Evolutionary conservation across 2,113 vertebrate species (phyloP).

Genomic region (Oceanites oceanicus): DNA sequence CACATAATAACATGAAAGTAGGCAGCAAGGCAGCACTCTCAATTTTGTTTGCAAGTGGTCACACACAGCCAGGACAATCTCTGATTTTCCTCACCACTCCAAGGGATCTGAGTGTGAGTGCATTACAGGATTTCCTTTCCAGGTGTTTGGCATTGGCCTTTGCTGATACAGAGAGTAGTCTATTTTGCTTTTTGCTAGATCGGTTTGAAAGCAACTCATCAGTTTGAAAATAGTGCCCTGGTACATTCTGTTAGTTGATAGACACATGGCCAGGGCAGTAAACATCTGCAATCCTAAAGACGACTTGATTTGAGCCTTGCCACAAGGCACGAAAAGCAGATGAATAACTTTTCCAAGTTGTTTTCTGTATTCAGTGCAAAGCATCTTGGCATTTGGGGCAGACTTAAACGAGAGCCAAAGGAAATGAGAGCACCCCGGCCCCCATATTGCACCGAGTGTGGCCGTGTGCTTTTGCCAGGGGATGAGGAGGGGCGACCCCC

Average conservation of each 20-base stretch:
- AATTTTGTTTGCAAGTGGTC: rapidly evolving
- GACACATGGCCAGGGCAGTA: neutral
- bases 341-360: neutral
- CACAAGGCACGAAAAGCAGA: neutral
- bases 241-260: no score
- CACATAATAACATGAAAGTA: neutral
- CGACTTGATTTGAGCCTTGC: neutral
- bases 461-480: neutral
- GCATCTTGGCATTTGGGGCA: neutral
- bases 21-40: neutral
- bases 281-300: neutral
- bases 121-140: neutral
- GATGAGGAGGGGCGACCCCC: neutral
- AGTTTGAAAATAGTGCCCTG: neutral
- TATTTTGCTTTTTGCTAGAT: rapidly evolving
- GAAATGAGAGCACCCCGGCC: neutral
- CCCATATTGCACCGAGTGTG: rapidly evolving
- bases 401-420: neutral
- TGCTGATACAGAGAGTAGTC: neutral
- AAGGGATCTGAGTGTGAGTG: neutral
- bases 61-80: neutral
- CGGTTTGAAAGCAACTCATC: neutral
- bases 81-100: neutral
- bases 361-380: neutral
- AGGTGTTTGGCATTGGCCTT: neutral